Conservation (phyloP, 2,113 vertebrate species). For the Heloderma charlesbogerti region DNA sequence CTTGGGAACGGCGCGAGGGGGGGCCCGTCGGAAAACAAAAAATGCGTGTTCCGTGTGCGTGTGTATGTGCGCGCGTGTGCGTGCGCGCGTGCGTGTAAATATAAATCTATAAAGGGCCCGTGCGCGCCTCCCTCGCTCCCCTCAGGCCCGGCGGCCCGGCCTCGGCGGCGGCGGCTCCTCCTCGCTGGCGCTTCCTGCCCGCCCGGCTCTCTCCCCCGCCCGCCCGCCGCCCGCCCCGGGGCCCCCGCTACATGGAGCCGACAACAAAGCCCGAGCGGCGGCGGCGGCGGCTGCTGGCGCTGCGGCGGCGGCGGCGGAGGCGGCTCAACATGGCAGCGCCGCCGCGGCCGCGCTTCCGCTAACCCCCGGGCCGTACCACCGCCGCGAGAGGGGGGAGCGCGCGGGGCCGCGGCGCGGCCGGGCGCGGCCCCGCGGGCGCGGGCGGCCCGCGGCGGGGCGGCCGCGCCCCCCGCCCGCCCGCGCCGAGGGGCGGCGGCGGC, state of each 20-base stretch:
- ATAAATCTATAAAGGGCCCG: neutral
- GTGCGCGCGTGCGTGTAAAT: too few species aligned
- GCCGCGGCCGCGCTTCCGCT: conserved; percentile 85
- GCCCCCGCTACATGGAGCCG: conserved; percentile 82
- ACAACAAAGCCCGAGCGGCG: conserved; percentile 83
- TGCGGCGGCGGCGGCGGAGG: conserved; percentile 40
- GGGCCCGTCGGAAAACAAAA: neutral
- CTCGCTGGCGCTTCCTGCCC: neutral
- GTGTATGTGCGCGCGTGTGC: neutral
- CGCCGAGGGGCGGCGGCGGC: neutral
- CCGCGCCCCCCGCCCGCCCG: too few species aligned
- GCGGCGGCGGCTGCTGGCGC: conserved; percentile 43
- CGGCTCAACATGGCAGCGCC: conserved; percentile 86
- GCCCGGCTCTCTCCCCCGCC: neutral
- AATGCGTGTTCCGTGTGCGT: too few species aligned
- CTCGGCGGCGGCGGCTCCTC: neutral
- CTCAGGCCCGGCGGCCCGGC: conserved; percentile 20
- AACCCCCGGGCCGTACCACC: conserved; percentile 81
- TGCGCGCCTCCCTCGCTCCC: neutral
- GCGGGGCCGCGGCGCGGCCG: too few species aligned
- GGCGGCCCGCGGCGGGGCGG: neutral
- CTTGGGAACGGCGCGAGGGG: conserved; percentile 47
- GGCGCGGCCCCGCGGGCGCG: too few species aligned
- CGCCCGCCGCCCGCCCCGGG: conserved; percentile 16
- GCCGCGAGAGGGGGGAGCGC: conserved; percentile 12